Evolutionary conservation across 1,140 invertebrate genomes (phyloP), one percentile per base, ranked within the genome.

Genomic region (Achatina immaculata): DNA sequence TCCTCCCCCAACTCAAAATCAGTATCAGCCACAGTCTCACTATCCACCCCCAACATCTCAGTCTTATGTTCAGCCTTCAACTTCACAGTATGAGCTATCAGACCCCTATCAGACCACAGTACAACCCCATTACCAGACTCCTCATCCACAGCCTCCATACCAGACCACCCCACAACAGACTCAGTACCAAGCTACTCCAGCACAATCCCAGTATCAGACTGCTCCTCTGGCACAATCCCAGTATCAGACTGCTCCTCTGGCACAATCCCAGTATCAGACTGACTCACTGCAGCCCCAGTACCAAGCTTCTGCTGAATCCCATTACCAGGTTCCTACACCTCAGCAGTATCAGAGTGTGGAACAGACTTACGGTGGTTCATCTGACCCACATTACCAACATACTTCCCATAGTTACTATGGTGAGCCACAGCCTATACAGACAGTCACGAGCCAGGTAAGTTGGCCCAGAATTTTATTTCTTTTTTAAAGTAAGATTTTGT

Each of bases 1-100:
- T 21, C 31, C 28, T 9, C 72, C 2, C 38, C 45, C 43, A 4
- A 9, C 72, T 38, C 43, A 36, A 21, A 16, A 51, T 43, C 72
- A 74, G 45, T 74, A 74, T 28, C 24, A 36, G 43, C 51, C 34
- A 1, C 72, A 43, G 9, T 28, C 28, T 48, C 31, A 74, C 14
- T 43, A 74, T 16, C 72, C 72, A 9, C 72, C 72, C 6, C 72
- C 72, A 51, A 9, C 45, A 36, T 74, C 72, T 34, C 45, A 74
- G 36, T 2, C 19, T 19, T 74, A 21, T 24, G 51, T 43, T 36
- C 72, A 74, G 45, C 24, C 40, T 34, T 16, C 43, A 14, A 21
- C 72, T 28, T 36, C 72, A 38, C 72, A 43, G 45, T 34, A 43
- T 34, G 28, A 74, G 4, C 19, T 28, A 11, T 1, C 43, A 36